Base-by-base conservation (phyloP, 2,113 vertebrate species). In the Ramphastos sulfuratus region DNA sequence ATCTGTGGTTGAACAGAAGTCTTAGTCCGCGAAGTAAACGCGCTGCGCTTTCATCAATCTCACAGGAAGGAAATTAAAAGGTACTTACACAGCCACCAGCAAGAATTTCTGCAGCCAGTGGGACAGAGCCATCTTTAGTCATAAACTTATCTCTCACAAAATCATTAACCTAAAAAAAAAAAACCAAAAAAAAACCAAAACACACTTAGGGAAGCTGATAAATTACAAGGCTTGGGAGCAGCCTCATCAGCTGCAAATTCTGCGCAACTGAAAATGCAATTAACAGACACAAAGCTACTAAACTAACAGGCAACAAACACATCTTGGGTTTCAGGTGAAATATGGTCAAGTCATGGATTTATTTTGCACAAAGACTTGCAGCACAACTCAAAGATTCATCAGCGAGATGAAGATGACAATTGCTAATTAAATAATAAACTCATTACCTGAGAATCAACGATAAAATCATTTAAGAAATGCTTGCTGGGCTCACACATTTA, bases 31-130 rank as follows among this genome's bases (percentile, higher is more conserved):
- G 82, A 5, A 87, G 12, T 89, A 81, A 61, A 76, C 71, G 27
- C 54, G 50, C 42, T 2, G 28, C 11, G 79, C 50, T 82, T 92
- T 42, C 92, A 86, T 44, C 20, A 52, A 91, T 90, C 48, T 42
- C 61, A n/a, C 30, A 66, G 0, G 20, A 79, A 79, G 72, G 69
- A 94, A 92, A 95, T 83, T 28, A 95, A 87, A 87, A 76, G 85
- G 76, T 97, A 98, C 98, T 98, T 96, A 99, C 99, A 90, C 98
- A 99, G 97, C 98, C 98, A 58, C 98, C 98, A 11, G 98, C 97
- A 67, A 99, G 96, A 87, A 99, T 98, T 95, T 99, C 98, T 75
- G 97, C 97, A 50, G 96, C 84, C 55, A 99, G 79, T 14, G 98
- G 98, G 78, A 99, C 96, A 9, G 97, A 97, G 77, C 98, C 98